Percentiles rank a stretch among this genome's conserved stretches.
These are phyloP conservation scores for Fulmarus glacialis DNA, from an alignment of 2,113 vertebrate species.

Conservation along the genomic window DNA sequence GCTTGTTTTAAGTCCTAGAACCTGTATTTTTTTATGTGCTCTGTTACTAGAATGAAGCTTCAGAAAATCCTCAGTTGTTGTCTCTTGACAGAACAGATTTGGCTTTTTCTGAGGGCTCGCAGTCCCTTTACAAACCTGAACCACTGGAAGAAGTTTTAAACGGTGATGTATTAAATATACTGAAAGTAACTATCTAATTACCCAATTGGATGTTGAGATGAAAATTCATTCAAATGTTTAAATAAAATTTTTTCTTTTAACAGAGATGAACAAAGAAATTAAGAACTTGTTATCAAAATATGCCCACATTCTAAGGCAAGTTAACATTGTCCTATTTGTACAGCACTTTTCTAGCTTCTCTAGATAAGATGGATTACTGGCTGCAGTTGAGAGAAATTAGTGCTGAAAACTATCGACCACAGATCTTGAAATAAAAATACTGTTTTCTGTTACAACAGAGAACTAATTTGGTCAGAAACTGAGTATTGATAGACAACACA, in stretches of 20 bases:
- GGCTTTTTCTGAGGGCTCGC: slow-evolving; percentile 9
- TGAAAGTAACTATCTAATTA: neutral
- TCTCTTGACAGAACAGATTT: slow-evolving; percentile 57
- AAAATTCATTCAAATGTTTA: neutral
- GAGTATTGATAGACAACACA: neutral
- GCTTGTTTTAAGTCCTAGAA: neutral
- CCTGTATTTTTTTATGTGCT: neutral
- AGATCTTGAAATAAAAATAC: neutral
- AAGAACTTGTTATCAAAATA: slow-evolving; percentile 71
- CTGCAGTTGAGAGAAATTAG: neutral
- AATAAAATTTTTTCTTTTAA: slow-evolving; percentile 23
- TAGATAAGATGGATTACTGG: neutral
- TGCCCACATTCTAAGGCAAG: slow-evolving; percentile 77
- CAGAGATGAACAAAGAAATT: slow-evolving; percentile 76
- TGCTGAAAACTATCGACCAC: neutral
- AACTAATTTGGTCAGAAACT: neutral
- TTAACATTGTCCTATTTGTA: neutral
- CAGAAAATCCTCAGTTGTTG: slow-evolving; percentile 44
- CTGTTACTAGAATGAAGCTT: slow-evolving; percentile 62
- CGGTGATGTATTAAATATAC: slow-evolving; percentile 60
- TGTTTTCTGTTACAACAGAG: neutral
- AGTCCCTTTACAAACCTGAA: slow-evolving; percentile 44
- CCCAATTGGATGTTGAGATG: neutral
- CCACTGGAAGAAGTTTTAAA: slow-evolving; percentile 68
- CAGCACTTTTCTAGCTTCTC: neutral